phyloP scores from a whole-genome alignment of 2,888 invertebrate species.

The Plagiodera versicolora region DNA sequence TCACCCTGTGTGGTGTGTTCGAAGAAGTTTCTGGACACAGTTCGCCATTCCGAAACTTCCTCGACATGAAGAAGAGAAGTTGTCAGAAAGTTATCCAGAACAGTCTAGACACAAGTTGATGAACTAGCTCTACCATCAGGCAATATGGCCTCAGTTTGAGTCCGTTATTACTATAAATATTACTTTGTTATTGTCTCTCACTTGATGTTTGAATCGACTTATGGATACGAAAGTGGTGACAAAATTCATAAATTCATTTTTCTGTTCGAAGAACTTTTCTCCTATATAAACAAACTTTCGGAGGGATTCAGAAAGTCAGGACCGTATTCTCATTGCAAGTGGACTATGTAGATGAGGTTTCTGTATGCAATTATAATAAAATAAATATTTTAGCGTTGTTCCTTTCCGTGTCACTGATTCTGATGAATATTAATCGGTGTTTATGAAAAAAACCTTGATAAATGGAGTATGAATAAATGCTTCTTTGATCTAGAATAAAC shows the following conservation, averaged over 20 bases:
- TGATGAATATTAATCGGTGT: conserved; percentile 23
- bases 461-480: conserved; percentile 22
- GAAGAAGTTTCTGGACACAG: conserved; percentile 3
- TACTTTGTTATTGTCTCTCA: conserved; percentile 45
- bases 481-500: conserved; percentile 21
- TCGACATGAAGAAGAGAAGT: not conserved
- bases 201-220: not conserved
- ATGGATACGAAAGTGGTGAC: not conserved
- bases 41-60: conserved; percentile 11
- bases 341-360: no score
- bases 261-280: not conserved
- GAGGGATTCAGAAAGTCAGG: not conserved
- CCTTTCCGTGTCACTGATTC: conserved; percentile 4
- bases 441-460: conserved; percentile 17
- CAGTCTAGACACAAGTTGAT: conserved; percentile 45
- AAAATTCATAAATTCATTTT: not conserved
- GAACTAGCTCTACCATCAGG: conserved; percentile 34
- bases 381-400: not conserved
- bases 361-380: not conserved
- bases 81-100: conserved; percentile 35
- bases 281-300: not conserved
- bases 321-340: no score
- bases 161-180: conserved; percentile 45
- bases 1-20: not conserved
- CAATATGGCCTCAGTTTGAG: conserved; percentile 40